Conservation (phyloP, 2,888 invertebrate genomes). For the Apantesis nais region DNA sequence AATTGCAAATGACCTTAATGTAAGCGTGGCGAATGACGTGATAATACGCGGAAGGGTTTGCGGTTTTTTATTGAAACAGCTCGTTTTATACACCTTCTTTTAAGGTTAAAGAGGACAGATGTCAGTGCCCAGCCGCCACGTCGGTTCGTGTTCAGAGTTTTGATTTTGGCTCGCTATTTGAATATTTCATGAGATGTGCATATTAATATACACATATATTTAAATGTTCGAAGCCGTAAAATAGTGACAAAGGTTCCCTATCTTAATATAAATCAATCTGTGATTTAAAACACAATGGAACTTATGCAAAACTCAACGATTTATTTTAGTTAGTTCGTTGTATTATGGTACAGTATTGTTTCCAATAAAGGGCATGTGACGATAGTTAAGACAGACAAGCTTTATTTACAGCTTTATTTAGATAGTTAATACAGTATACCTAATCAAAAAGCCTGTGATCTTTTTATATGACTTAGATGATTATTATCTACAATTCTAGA, state of each 20-base stretch:
- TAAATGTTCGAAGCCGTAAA: background rate
- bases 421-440: background rate
- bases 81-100: conserved; percentile 4
- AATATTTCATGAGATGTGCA: conserved; percentile 14
- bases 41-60: background rate
- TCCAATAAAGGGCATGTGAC: background rate
- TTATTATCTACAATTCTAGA: background rate
- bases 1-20: conserved; percentile 14
- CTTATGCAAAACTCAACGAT: background rate
- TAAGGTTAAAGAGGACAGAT: conserved; percentile 3
- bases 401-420: too few relatives aligned
- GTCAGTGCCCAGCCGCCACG: conserved; percentile 4
- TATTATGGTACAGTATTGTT: background rate
- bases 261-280: background rate
- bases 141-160: conserved; percentile 14
- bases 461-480: background rate
- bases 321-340: background rate
- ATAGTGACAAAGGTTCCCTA: background rate
- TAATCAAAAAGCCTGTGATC: background rate
- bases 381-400: background rate
- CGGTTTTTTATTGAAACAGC: conserved; percentile 10
- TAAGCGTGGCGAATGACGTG: background rate
- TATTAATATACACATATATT: background rate
- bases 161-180: conserved; percentile 7
- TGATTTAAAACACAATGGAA: conserved; percentile 1